Base-by-base conservation (phyloP, 2,888 invertebrate species). In the Zygaena filipendulae region DNA sequence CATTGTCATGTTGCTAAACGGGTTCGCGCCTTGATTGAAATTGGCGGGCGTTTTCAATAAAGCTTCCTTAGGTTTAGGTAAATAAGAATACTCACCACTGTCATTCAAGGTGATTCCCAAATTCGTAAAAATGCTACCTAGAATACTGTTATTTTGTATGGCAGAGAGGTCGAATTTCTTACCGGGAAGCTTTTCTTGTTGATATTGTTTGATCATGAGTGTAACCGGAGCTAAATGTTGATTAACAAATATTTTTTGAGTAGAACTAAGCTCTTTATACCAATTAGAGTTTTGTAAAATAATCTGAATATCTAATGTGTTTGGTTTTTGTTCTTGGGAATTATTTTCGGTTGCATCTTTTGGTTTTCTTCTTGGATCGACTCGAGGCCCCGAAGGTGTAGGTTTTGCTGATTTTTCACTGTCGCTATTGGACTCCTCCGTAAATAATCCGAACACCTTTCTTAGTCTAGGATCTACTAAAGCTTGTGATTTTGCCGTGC, bases 381-480 rank as follows among this genome's bases (percentile, higher is more conserved):
- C 47, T 31, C 80, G 52, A 20, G 83, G 84, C 2, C 60, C 62
- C 1, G 70, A 49, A 14, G 60, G 60, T 5, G 51, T 41, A 22
- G 46, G 39, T 45, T 75, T 79, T 10, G 51, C 53, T 40, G 63
- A 57, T 55, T 77, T 79, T 49, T 69, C 77, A 30, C 82, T 84
- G 32, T 86, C 85, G 52, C 86, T 84, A 13, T 84, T 85, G 22
- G 70, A 82, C 40, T 87, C 81, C 10, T 87, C 85, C 29, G 86
- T 68, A 2, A 84, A 82, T 36, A 90, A 56, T 29, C 90, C 82
- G 54, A 91, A 88, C 29, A 92, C 88, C 61, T 87, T 88, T 36
- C 87, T 74, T 36, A 92, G 53, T 30, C 92, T 83, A 2, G 92
- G 92, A 79, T 92, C 92, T 14, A 85, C 81, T 23, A 87, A 80